Evolutionary conservation across 2,888 invertebrate genomes (phyloP).

Genomic region (Protula sp.): DNA sequence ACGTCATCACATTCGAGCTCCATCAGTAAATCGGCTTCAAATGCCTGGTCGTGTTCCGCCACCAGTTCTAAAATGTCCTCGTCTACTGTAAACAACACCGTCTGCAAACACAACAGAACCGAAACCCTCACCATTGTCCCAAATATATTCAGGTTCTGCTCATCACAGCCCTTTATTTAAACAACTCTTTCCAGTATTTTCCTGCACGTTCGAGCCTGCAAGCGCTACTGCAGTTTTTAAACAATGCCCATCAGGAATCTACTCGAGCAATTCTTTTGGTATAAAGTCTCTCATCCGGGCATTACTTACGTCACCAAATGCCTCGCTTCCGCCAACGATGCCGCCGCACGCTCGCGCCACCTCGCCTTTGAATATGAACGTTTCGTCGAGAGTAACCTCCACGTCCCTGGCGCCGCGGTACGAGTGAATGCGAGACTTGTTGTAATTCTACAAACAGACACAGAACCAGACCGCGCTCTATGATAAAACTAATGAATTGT

Average conservation of each 20-base stretch:
- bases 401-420: conserved; percentile 70
- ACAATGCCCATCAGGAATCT: too few species aligned
- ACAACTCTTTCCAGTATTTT: too few species aligned
- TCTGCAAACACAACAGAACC: conserved; percentile 59
- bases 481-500: too few species aligned
- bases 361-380: conserved; percentile 72
- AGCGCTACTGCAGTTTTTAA: too few species aligned
- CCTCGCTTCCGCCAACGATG: conserved; percentile 64
- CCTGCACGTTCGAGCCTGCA: too few species aligned
- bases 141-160: too few species aligned
- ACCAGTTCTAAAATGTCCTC: conserved; percentile 66
- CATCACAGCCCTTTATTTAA: too few species aligned
- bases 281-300: too few species aligned
- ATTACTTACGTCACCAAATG: conserved; percentile 59
- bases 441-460: conserved; percentile 67
- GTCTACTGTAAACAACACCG: conserved; percentile 76
- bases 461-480: background rate
- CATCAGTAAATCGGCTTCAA: conserved; percentile 43
- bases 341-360: conserved; percentile 74
- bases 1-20: conserved; percentile 26
- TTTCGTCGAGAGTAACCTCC: conserved; percentile 65
- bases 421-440: conserved; percentile 79
- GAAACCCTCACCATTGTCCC: too few species aligned
- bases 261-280: too few species aligned
- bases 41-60: conserved; percentile 54